Evolutionary conservation across 2,113 vertebrate species (phyloP).

Genomic region (Plectropomus leopardus): DNA sequence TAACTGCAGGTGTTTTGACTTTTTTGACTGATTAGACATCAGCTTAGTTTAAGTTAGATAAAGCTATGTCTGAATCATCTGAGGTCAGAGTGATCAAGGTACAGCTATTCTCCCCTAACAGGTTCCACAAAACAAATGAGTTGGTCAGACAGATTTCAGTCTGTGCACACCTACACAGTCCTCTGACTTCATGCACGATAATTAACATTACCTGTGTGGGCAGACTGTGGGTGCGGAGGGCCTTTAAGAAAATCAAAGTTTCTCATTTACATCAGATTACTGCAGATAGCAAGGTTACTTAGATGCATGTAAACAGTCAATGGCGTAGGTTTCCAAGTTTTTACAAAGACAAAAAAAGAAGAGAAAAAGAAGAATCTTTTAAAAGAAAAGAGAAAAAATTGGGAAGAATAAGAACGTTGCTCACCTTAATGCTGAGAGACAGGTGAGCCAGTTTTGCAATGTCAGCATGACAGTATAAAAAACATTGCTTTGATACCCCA

Average conservation of each 20-base stretch:
- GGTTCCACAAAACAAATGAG: not conserved
- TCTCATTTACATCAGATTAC: slow-evolving; percentile 19
- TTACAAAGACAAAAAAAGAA: not conserved
- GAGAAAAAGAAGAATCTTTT: not conserved
- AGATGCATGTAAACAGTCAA: not conserved
- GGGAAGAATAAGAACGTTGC: not conserved
- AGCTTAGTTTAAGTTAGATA: not conserved
- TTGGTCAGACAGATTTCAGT: slow-evolving; percentile 7
- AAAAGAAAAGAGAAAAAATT: not conserved
- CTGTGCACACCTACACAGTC: slow-evolving; percentile 7
- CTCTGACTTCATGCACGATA: slow-evolving; percentile 2
- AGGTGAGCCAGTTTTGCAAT: not conserved
- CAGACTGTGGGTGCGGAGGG: not conserved
- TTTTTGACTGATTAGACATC: not conserved
- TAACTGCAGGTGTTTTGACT: not conserved
- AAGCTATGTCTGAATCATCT: not conserved
- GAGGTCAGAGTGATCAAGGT: not conserved
- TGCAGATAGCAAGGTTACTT: slow-evolving; percentile 1
- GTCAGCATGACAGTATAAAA: not conserved
- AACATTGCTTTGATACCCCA: not conserved
- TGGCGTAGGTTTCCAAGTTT: not conserved
- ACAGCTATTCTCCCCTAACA: not conserved
- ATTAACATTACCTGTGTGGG: slow-evolving; percentile 23
- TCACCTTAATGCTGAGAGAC: not conserved
- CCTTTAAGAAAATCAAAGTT: slow-evolving; percentile 10